Percentiles rank a stretch among this genome's conserved stretches.
Conservation (phyloP, 2,797 vertebrate species). For the Parauchenoglanis ngamensis region DNA sequence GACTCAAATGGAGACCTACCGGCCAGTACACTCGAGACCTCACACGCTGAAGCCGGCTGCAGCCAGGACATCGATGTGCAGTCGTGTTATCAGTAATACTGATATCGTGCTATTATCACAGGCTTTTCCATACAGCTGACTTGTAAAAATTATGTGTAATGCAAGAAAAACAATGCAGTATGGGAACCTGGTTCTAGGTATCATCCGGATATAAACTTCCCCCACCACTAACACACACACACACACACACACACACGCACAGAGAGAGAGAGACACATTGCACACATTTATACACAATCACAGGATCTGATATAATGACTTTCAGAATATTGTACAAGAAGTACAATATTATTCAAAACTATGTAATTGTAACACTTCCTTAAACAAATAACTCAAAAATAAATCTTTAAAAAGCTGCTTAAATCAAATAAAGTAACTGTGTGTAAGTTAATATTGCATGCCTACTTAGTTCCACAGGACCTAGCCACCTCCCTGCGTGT, state of each 20-base stretch:
- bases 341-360: neutral
- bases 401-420: neutral
- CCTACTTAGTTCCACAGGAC: neutral
- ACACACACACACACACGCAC: neutral
- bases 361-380: neutral
- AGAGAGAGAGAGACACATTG: neutral
- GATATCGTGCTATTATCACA: conserved; percentile 18
- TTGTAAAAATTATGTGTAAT: neutral
- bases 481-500: neutral
- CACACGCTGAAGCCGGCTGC: conserved; percentile 25
- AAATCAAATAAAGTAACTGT: neutral
- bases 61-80: conserved; percentile 29
- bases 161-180: neutral
- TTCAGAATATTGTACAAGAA: neutral
- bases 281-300: neutral
- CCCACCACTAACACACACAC: neutral
- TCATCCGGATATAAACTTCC: neutral
- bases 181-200: neutral
- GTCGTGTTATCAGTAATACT: conserved; percentile 13
- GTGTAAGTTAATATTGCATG: neutral
- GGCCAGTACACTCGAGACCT: conserved; percentile 24
- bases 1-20: conserved; percentile 14
- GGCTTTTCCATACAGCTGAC: conserved; percentile 3
- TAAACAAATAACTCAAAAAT: neutral
- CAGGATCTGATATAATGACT: neutral